These are phyloP conservation scores for Deilephila elpenor DNA, from an alignment of 2,888 invertebrate species.

Conservation along the genomic window DNA sequence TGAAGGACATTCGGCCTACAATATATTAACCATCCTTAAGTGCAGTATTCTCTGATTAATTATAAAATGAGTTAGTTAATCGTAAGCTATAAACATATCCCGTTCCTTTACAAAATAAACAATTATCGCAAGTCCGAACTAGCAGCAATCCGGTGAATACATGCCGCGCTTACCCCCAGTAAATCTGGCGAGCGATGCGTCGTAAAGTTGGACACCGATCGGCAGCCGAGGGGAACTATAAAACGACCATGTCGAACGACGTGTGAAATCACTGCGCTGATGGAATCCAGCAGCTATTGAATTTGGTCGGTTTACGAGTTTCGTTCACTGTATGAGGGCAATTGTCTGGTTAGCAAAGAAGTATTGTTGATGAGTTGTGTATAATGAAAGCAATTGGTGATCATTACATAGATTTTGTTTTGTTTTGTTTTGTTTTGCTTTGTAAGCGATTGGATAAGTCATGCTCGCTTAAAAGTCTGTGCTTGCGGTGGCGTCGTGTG, in stretches of 20 bases:
- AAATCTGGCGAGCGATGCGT: slow-evolving; percentile 4
- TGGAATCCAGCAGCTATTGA: slow-evolving; percentile 12
- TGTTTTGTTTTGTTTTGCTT: no score
- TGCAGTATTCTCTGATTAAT: no score
- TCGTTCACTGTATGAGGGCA: not conserved
- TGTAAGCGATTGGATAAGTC: no score
- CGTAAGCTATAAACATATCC: no score
- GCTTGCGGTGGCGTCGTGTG: no score
- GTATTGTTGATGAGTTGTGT: not conserved
- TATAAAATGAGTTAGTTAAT: no score
- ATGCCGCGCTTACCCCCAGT: not conserved
- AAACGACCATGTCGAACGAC: slow-evolving; percentile 24
- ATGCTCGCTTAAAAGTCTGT: no score
- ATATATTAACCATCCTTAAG: no score
- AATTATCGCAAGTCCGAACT: not conserved
- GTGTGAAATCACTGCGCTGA: slow-evolving; percentile 24
- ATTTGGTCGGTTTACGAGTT: slow-evolving; percentile 1
- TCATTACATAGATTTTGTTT: no score
- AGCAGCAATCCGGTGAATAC: not conserved
- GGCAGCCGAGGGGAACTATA: slow-evolving; percentile 5
- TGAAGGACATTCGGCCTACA: no score
- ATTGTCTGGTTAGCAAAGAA: not conserved
- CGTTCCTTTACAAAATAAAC: not conserved
- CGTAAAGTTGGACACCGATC: slow-evolving; percentile 22
- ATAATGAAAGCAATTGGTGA: not conserved